Conservation (phyloP, 2,888 invertebrate species). For the Pheosia tremula region DNA sequence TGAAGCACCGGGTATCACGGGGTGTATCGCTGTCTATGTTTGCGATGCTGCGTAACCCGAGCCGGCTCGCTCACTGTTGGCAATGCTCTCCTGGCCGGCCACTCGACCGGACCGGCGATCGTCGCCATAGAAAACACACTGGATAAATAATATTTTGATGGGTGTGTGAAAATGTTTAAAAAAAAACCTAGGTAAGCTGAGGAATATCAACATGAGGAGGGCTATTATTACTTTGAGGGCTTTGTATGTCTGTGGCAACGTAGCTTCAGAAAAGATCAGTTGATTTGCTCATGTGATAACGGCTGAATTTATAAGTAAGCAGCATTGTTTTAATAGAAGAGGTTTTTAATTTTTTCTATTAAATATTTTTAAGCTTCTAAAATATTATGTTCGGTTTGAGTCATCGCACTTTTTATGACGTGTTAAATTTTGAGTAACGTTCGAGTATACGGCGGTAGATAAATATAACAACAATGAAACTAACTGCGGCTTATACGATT, state of each 20-base stretch:
- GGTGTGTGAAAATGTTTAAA: neutral
- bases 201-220: neutral
- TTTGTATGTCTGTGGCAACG: too few relatives aligned
- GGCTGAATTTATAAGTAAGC: too few relatives aligned
- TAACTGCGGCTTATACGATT: neutral
- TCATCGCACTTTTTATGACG: too few relatives aligned
- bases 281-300: too few relatives aligned
- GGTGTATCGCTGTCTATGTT: conserved; percentile 36
- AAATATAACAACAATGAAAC: conserved; percentile 15
- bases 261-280: too few relatives aligned
- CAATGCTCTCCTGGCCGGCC: conserved; percentile 57
- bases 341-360: too few relatives aligned
- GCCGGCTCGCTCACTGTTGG: conserved; percentile 61
- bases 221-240: too few relatives aligned
- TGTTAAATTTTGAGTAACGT: too few relatives aligned
- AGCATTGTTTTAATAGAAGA: too few relatives aligned
- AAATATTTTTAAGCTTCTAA: too few relatives aligned
- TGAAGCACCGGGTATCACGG: conserved; percentile 1
- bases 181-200: neutral
- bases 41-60: conserved; percentile 60
- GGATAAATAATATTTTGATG: conserved; percentile 23
- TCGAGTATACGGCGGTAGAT: neutral
- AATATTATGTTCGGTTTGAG: too few relatives aligned
- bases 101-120: conserved; percentile 36
- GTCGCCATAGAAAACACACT: conserved; percentile 30